phyloP scores from a whole-genome alignment of 2,113 vertebrate species.

The Cepphus grylle region DNA sequence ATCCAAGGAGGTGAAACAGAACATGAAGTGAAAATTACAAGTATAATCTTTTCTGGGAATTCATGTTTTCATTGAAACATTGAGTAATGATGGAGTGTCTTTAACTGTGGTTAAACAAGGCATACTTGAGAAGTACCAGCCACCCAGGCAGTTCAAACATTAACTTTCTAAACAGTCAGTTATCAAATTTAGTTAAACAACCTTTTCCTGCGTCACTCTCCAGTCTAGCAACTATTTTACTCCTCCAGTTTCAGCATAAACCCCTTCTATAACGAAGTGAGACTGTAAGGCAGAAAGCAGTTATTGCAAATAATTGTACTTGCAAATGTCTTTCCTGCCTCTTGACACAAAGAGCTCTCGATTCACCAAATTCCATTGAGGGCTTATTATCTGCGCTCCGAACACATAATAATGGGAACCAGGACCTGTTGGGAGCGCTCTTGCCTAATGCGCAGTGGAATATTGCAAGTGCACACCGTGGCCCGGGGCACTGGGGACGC shows the following conservation, averaged over 20 bases:
- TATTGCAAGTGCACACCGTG: not conserved
- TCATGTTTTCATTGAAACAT: not conserved
- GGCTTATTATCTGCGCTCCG: constrained; percentile 31
- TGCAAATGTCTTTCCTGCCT: constrained; percentile 40
- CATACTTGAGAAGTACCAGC: not conserved
- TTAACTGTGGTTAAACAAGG: not conserved
- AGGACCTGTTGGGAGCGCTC: not conserved
- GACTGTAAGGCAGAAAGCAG: not conserved
- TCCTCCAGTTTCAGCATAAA: not conserved
- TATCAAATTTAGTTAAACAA: not conserved
- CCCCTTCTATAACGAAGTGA: not conserved
- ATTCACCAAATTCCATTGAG: not conserved
- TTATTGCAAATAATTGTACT: constrained; percentile 21
- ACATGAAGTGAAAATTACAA: not conserved
- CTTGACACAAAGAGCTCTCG: constrained; percentile 51
- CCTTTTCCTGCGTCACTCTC: not conserved
- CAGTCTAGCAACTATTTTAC: not conserved
- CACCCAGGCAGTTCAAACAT: not conserved
- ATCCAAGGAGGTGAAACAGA: not conserved
- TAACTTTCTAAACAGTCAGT: not conserved
- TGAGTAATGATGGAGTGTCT: not conserved
- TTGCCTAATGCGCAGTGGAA: not conserved
- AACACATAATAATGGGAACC: not conserved
- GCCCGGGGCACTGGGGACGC: not conserved
- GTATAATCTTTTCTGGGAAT: not conserved